Base-by-base conservation (phyloP, 2,113 vertebrate species). In the Silurus meridionalis region DNA sequence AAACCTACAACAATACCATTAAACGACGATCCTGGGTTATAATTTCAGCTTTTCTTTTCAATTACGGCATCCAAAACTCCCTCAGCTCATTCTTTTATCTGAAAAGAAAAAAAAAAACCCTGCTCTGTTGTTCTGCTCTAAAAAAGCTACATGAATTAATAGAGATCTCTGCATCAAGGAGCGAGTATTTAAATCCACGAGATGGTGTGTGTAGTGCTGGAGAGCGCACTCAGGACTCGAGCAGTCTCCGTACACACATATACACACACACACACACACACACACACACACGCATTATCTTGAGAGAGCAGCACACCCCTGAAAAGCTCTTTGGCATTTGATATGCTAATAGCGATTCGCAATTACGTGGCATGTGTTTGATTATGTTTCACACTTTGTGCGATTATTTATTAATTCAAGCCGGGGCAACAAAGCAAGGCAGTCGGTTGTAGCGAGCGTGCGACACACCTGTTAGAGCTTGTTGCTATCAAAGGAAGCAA, bases 271-370 rank as follows among this genome's bases (percentile, higher is more conserved):
- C 81, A 79, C 81, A 67, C 80, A 64, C 85, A 81, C 69, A 74
- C 82, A 71, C 83, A 75, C 75, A 57, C 48, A 75, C 48, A 82
- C 71, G 83, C 83, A 92, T 87, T 87, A 88, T 88, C 57, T 58
- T 15, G 82, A 79, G 57, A 84, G 89, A 87, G 89, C 74, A 83
- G 83, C 60, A 69, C 80, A 83, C 74, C 52, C 87, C 88, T 72
- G 87, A 91, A 88, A 91, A 86, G 61, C 78, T 90, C 61, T 88
- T 83, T 92, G 89, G 80, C 92, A 91, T 93, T 90, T 91, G 75
- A 91, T 91, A 91, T 91, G 88, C 89, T 91, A 93, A 92, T 91
- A 89, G 25, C 60, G 88, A 88, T 86, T 90, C 87, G 90, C 92
- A 91, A 93, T 92, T 91, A 90, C 69, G 82, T 89, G 82, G 74